Percentiles rank a stretch among this genome's conserved stretches.
Evolutionary conservation across 2,797 vertebrate species (phyloP).

Genomic region (Peromyscus attwateri): DNA sequence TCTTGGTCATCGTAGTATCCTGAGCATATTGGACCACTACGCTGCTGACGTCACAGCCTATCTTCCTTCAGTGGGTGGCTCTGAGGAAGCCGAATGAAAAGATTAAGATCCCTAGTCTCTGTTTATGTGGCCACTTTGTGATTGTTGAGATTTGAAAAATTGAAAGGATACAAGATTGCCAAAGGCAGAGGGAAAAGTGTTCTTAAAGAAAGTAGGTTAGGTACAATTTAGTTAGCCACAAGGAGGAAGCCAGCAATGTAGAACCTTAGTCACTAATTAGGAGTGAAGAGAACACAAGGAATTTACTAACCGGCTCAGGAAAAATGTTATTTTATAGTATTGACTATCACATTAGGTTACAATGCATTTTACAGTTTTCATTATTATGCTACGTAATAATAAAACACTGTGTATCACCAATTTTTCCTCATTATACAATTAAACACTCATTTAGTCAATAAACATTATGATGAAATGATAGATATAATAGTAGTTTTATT

Average conservation of each 20-base stretch:
- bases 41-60: background rate
- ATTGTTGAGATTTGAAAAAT: conserved; percentile 58
- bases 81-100: background rate
- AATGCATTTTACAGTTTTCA: background rate
- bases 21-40: background rate
- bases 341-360: background rate
- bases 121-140: background rate
- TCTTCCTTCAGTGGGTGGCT: background rate
- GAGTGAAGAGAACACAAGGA: background rate
- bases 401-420: background rate
- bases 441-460: conserved; percentile 30
- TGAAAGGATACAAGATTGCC: background rate
- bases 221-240: background rate
- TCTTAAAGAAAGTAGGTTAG: background rate
- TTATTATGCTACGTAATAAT: background rate
- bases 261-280: background rate
- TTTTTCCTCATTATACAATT: conserved; percentile 19
- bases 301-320: background rate
- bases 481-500: conserved; percentile 19
- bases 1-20: background rate
- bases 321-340: conserved; percentile 19
- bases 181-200: background rate
- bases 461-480: background rate
- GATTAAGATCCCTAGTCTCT: background rate
- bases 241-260: background rate